Base-by-base conservation (phyloP, 1,140 invertebrate species). In the Atopsyche davidsoni region DNA sequence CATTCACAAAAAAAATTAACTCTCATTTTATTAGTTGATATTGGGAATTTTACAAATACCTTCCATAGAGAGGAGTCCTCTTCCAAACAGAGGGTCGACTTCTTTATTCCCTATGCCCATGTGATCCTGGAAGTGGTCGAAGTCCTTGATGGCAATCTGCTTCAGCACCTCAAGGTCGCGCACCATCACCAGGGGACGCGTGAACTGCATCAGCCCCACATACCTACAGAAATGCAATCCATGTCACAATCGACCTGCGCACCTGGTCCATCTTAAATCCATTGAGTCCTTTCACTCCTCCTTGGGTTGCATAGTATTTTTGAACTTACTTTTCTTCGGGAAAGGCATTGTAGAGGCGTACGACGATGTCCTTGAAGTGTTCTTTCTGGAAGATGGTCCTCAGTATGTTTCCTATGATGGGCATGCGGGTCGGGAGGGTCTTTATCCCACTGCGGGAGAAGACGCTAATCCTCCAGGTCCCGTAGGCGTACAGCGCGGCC, bases 201-300 rank as follows among this genome's bases (percentile, higher is more conserved):
- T 51, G 24, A 78, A 65, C 25, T 76, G 69, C 40, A 68, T 76
- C 2, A 69, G 53, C 2, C 68, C 76, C 0, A 65, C 58, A 46
- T 77, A 62, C 52, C 73, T 74, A 16, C 32, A 11, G 16, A 11
- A 34, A 13, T 34, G 16, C 32, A 13, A 34, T 34, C 3, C n/a
- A n/a, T n/a, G 6, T n/a, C n/a, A 7, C 6, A 28, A 28, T 28
- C 6, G 6, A 28, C 6, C 6, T 7, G 6, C 25, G n/a, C 25
- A 28, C n/a, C n/a, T 28, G n/a, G 6, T 6, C 6, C n/a, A 7
- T 28, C n/a, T n/a, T 6, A n/a, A 7, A n/a, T 28, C 6, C 6
- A 28, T 28, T 7, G 6, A 7, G n/a, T 28, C n/a, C n/a, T 28
- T 28, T 28, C 6, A 7, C 6, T 28, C n/a, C 25, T 28, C 6